phyloP scores from a whole-genome alignment of 2,113 vertebrate genomes.

The Chaetops frenatus region DNA sequence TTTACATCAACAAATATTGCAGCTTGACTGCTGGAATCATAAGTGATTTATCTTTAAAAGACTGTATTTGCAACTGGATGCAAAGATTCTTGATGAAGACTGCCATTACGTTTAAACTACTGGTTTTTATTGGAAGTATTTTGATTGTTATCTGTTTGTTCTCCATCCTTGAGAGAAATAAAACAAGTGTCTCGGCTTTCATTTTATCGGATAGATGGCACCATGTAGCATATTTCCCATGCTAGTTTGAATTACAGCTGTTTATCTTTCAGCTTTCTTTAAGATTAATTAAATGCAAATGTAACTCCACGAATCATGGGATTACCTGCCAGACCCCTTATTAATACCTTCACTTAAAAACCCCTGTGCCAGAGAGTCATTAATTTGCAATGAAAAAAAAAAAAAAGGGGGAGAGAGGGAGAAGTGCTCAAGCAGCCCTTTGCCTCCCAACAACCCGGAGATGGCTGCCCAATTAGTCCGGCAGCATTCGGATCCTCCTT shows the following conservation, averaged over 20 bases:
- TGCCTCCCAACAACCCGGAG: conserved; percentile 71
- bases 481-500: conserved; percentile 69
- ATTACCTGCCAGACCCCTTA: conserved; percentile 86
- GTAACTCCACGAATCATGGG: conserved; percentile 78
- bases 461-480: conserved; percentile 77
- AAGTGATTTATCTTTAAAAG: conserved; percentile 72
- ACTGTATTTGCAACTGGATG: conserved; percentile 56
- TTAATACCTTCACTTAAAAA: conserved; percentile 86
- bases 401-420: neutral
- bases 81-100: conserved; percentile 66
- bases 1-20: conserved; percentile 71
- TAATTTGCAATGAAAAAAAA: conserved; percentile 69
- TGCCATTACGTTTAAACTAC: conserved; percentile 53
- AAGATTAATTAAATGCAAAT: conserved; percentile 88
- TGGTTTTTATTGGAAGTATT: conserved; percentile 63
- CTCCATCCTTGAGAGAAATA: conserved; percentile 60
- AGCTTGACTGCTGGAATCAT: conserved; percentile 60
- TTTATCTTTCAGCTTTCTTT: conserved; percentile 86
- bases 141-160: conserved; percentile 69
- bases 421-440: conserved; percentile 69
- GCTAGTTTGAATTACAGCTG: conserved; percentile 82
- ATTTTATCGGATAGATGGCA: conserved; percentile 75
- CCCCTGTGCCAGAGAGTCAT: conserved; percentile 75
- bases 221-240: conserved; percentile 70
- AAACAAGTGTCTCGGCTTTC: conserved; percentile 72